phyloP scores from a whole-genome alignment of 2,797 vertebrate species.

The Esox masquinongy region DNA sequence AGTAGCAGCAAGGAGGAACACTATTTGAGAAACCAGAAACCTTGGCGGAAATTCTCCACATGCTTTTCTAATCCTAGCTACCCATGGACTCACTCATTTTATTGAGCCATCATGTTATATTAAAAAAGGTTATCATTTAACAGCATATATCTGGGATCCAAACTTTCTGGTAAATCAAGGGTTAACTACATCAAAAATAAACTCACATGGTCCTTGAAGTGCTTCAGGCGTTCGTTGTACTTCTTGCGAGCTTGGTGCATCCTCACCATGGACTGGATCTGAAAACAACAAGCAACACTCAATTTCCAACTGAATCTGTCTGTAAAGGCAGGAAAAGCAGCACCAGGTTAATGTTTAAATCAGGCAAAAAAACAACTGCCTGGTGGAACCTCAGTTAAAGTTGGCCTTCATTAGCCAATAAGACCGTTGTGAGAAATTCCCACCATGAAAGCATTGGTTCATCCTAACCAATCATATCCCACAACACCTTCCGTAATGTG shows the following conservation, averaged over 20 bases:
- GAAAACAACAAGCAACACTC: neutral
- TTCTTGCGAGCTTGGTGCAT: constrained; percentile 95
- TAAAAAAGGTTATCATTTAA: neutral
- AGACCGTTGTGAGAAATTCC: too few relatives aligned
- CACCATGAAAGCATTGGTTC: too few relatives aligned
- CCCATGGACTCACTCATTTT: neutral
- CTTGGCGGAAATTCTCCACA: neutral
- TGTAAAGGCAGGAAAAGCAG: neutral
- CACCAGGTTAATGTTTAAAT: too few relatives aligned
- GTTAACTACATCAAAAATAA: neutral
- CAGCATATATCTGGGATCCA: neutral
- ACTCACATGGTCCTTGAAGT: constrained; percentile 93
- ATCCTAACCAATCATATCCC: too few relatives aligned
- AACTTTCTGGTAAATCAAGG: neutral
- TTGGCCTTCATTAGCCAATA: too few relatives aligned
- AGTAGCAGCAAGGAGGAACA: neutral
- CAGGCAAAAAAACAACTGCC: too few relatives aligned
- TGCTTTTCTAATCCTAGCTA: neutral
- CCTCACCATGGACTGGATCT: constrained; percentile 94
- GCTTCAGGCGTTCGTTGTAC: constrained; percentile 89
- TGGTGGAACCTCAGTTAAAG: too few relatives aligned
- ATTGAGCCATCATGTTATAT: neutral
- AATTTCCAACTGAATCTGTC: neutral
- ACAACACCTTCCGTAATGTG: too few relatives aligned
- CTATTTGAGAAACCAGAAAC: neutral